Base-by-base conservation (phyloP, 2,888 invertebrate genomes). In the Parnassius smintheus region DNA sequence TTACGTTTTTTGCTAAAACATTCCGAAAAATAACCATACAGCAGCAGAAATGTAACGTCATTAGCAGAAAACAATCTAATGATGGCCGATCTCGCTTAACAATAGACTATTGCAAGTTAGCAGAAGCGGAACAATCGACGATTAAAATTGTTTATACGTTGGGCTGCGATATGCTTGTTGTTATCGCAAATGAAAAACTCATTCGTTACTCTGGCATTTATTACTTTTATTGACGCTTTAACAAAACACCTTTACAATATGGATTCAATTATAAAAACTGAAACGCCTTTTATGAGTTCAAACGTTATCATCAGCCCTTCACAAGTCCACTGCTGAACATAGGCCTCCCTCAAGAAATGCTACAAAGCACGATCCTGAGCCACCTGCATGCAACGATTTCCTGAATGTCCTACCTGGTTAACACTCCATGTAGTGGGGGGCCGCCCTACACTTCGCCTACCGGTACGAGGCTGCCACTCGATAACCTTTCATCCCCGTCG, bases 121-220 rank as follows among this genome's bases (percentile, higher is more conserved):
- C 77, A 77, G 77, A 79, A 76, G 75, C 81, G 80, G 82, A 88
- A 90, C 90, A 90, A 91, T 90, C 82, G 81, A 65, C 81, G 82
- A 86, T 86, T 86, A 86, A 86, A 85, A 81, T 78, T 88, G 89
- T 88, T 89, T 88, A 86, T 86, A 81, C 86, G 86, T 81, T 77
- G 78, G 72, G 70, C 72, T 73, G 76, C 81, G 83, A 85, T 85
- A 82, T 75, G 78, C 72, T 68, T 68, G 76, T 71, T 75, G 80
- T 81, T 82, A 84, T 82, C 83, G 81, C 64, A 62, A 71, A 69
- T 65, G 65, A 55, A 62, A 64, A 61, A 56, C 66, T 60, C 58
- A 62, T 64, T 66, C 62, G 65, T 68, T 72, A 69, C 70, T 70
- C 68, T 68, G 64, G 68, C 62, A 61, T 67, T 69, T 66, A 66